Base-by-base conservation (phyloP, 2,113 vertebrate species). In the Circaetus cinerascens region DNA sequence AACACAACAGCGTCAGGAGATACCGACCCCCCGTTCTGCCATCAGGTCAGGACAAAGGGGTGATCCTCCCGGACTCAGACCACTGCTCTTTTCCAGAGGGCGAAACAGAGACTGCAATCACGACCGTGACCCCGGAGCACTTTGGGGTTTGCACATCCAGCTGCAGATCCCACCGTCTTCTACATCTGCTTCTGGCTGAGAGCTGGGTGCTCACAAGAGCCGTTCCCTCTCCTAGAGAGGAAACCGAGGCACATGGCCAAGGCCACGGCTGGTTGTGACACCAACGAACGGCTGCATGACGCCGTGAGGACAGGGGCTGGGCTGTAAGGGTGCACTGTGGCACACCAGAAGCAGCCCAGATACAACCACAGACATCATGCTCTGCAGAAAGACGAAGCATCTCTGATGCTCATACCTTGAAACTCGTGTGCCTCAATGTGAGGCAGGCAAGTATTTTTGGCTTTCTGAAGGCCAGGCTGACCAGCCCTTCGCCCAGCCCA, bases 201-300 rank as follows among this genome's bases (percentile, higher is more conserved):
- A 72, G 50, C 22, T 0, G 5, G 56, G 56, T 34, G 87, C 84
- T 87, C 89, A 51, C 30, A 72, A 59, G 30, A 94, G 56, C 16
- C 0, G 0, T 4, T 84, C 51, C 29, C 50, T 41, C 13, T 0
- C 1, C 45, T n/a, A 2, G 0, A 53, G 26, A 62, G 72, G 57
- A 86, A 93, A 51, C 0, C 0, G 3, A 87, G 50, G 72, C 22
- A 19, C 5, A 2, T 2, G 48, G 62, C 30, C 66, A 74, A 40
- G 55, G 77, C 46, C 59, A 17, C 3, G 59, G 43, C n/a, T 86
- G 38, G 41, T 32, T 21, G 5, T 43, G 23, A 89, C 68, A 75
- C 15, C 7, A 8, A 8, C 1, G 29, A 74, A 59, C 2, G 5
- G 63, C 50, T 60, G 36, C 63, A 36, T 4, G 15, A 62, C 20